phyloP scores from a whole-genome alignment of 2,113 vertebrate species.

The Takifugu bimaculatus region DNA sequence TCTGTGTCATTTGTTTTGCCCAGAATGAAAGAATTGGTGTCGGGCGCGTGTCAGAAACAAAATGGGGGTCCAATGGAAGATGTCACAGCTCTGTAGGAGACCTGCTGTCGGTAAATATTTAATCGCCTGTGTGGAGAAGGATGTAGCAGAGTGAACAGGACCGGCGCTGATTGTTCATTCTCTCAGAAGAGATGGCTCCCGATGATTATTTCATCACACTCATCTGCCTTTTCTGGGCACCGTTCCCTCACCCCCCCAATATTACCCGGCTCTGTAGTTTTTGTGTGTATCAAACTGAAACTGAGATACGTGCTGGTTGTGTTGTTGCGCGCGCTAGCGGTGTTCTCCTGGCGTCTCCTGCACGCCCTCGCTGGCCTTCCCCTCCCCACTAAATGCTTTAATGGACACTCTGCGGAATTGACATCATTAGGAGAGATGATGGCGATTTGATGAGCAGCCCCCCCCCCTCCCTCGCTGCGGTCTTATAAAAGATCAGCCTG shows the following conservation, averaged over 20 bases:
- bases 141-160: constrained; percentile 55
- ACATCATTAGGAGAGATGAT: constrained; percentile 62
- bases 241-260: background rate
- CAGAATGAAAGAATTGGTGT: constrained; percentile 46
- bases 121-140: constrained; percentile 46
- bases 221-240: constrained; percentile 29
- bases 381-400: constrained; percentile 57
- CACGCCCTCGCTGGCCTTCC: constrained; percentile 25
- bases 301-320: constrained; percentile 27
- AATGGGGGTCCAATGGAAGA: constrained; percentile 45
- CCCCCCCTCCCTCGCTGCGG: constrained; percentile 35
- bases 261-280: background rate
- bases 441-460: constrained; percentile 59
- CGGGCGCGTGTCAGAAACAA: constrained; percentile 30
- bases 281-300: constrained; percentile 25
- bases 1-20: constrained; percentile 31
- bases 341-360: constrained; percentile 26
- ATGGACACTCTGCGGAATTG: constrained; percentile 51
- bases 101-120: constrained; percentile 67
- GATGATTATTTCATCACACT: constrained; percentile 71
- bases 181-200: constrained; percentile 67
- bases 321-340: constrained; percentile 8
- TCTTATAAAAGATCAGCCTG: constrained; percentile 44
- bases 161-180: constrained; percentile 67
- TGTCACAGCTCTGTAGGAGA: constrained; percentile 41